Evolutionary conservation across 2,888 invertebrate species (phyloP).

Genomic region (Thysanoteuthis rhombus): DNA sequence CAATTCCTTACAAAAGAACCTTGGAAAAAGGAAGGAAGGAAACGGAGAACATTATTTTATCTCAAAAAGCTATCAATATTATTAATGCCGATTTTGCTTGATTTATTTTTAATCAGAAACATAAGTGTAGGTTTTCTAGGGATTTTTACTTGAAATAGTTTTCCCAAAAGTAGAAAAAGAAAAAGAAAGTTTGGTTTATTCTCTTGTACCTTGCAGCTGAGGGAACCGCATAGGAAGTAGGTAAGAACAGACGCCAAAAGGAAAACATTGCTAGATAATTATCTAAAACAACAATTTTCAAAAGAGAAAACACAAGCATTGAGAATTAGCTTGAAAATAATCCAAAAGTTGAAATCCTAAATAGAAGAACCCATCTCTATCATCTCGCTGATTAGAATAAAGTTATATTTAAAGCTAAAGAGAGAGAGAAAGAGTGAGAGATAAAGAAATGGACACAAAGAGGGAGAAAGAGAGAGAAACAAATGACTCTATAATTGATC

Average conservation of each 20-base stretch:
- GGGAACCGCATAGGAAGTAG: not conserved
- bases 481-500: not conserved
- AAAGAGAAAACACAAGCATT: not conserved
- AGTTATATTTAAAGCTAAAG: not conserved
- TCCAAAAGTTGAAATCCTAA: not conserved
- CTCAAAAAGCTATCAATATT: constrained; percentile 12
- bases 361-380: not conserved
- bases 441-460: not conserved
- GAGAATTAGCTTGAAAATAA: not conserved
- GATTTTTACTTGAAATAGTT: not conserved
- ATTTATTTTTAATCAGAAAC: not conserved
- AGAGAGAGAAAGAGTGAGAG: not conserved
- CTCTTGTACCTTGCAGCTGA: not conserved
- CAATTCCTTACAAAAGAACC: not conserved
- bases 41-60: not conserved
- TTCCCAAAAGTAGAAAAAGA: not conserved
- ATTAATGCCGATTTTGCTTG: not conserved
- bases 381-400: not conserved
- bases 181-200: not conserved
- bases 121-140: not conserved
- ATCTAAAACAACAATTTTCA: not conserved
- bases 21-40: not conserved
- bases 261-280: not conserved
- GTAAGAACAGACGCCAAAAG: not conserved
- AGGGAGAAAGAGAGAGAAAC: not conserved